A percentile compares a stretch with the other conserved stretches of the same genome.
These are phyloP conservation scores for Chaenogobius annularis DNA, from an alignment of 2,113 vertebrate genomes.

Conservation along the genomic window DNA sequence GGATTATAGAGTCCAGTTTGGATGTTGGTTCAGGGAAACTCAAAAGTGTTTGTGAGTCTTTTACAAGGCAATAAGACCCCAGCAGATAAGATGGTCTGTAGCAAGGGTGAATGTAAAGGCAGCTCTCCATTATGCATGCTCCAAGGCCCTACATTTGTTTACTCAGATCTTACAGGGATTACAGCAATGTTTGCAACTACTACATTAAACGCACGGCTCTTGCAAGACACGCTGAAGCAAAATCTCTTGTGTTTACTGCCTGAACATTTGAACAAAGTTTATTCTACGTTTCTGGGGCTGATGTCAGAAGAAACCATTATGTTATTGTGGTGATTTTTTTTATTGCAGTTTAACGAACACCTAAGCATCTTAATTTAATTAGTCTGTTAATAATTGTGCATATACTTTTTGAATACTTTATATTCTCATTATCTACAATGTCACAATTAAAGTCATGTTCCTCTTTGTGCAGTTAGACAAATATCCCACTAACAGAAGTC, in stretches of 20 bases:
- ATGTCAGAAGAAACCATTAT: background rate
- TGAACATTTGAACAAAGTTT: background rate
- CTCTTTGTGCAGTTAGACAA: constrained; percentile 17
- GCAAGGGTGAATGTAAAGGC: constrained; percentile 72
- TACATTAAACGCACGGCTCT: constrained; percentile 69
- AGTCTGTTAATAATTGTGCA: background rate
- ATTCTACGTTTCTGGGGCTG: background rate
- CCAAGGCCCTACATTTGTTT: constrained; percentile 81
- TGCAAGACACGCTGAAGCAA: constrained; percentile 34
- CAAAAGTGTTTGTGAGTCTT: constrained; percentile 42
- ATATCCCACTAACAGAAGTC: constrained; percentile 36
- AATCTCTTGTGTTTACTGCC: constrained; percentile 18
- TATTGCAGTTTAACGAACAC: background rate
- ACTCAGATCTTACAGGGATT: constrained; percentile 81
- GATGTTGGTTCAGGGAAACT: constrained; percentile 73
- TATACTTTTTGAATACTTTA: constrained; percentile 5
- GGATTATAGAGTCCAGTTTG: constrained; percentile 84
- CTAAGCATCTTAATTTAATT: background rate
- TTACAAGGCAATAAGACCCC: constrained; percentile 47
- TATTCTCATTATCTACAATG: constrained; percentile 83
- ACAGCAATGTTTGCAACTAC: constrained; percentile 78
- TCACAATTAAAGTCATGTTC: constrained; percentile 82
- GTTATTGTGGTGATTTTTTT: too few species aligned
- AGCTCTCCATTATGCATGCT: constrained; percentile 75
- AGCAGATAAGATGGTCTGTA: constrained; percentile 52